Evolutionary conservation across 2,797 vertebrate species (phyloP).

Genomic region (Enteromius anoplus): DNA sequence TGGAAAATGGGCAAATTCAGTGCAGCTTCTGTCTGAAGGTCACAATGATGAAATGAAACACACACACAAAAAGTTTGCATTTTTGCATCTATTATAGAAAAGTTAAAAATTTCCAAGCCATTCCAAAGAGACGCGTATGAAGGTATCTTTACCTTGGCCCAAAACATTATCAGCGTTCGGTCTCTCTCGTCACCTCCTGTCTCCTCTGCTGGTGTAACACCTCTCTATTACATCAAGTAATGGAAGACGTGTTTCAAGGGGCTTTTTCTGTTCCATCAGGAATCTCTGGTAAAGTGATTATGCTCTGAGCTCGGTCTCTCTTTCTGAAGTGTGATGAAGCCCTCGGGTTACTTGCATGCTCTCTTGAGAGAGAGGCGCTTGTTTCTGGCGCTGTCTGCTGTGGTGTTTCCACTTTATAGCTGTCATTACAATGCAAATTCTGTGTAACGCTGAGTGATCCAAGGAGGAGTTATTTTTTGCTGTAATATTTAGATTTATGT

Average conservation of each 20-base stretch:
- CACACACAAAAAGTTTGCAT: not conserved
- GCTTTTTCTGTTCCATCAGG: slow-evolving; percentile 3
- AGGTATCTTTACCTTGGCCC: not conserved
- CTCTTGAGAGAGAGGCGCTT: slow-evolving; percentile 19
- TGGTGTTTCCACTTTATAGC: slow-evolving; percentile 29
- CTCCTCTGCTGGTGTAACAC: slow-evolving; percentile 15
- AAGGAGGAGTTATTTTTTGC: not conserved
- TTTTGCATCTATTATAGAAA: not conserved
- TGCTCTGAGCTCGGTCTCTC: slow-evolving; percentile 13
- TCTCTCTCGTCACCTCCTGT: slow-evolving; percentile 23
- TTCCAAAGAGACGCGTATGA: not conserved
- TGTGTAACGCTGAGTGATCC: not conserved
- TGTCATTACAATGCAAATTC: slow-evolving; percentile 8
- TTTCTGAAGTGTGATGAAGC: slow-evolving; percentile 14
- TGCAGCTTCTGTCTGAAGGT: not conserved
- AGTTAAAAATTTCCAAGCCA: not conserved
- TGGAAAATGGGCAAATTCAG: not conserved
- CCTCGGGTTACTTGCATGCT: slow-evolving; percentile 17
- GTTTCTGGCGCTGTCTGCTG: slow-evolving; percentile 41
- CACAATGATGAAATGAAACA: not conserved
- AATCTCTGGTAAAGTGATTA: slow-evolving; percentile 46
- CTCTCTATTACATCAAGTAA: slow-evolving; percentile 39
- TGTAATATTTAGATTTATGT: not conserved
- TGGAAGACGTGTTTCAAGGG: slow-evolving; percentile 31
- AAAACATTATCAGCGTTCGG: not conserved